Percentiles rank a stretch among this genome's conserved stretches.
Conservation (phyloP, 2,113 vertebrate species). For the Origma solitaria region DNA sequence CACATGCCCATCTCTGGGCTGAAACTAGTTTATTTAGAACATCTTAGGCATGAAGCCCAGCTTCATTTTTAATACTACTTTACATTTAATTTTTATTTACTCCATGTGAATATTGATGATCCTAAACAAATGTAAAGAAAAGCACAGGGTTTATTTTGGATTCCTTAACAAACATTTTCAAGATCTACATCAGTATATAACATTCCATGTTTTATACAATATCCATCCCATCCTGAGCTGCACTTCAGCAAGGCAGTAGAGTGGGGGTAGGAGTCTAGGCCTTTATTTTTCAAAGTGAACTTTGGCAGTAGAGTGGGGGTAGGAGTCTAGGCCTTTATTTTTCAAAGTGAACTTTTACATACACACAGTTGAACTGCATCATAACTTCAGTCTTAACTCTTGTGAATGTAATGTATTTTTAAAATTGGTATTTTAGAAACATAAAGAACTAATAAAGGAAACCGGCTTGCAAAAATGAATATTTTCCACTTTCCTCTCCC, state of each 20-base stretch:
- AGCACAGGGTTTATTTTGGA: not conserved
- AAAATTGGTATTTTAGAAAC: not conserved
- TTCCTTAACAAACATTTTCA: not conserved
- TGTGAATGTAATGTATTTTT: fast-evolving
- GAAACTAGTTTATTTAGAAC: not conserved
- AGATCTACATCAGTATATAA: not conserved
- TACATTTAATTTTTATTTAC: not conserved
- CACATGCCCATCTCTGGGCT: not conserved
- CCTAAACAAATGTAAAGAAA: not conserved
- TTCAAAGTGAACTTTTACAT: not conserved
- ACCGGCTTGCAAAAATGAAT: not conserved
- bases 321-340: not conserved
- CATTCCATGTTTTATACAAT: not conserved
- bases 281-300: not conserved
- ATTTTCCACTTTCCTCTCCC: not conserved
- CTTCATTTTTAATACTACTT: not conserved
- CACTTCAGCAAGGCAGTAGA: not conserved
- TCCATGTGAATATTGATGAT: fast-evolving
- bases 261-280: fast-evolving
- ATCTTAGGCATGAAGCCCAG: not conserved
- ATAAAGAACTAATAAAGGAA: not conserved
- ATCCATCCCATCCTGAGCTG: not conserved
- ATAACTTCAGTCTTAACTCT: not conserved
- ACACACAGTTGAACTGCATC: not conserved
- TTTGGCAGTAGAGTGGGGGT: fast-evolving